Conservation (phyloP, 2,113 vertebrate genomes). For the Psilopsiagon aurifrons region DNA sequence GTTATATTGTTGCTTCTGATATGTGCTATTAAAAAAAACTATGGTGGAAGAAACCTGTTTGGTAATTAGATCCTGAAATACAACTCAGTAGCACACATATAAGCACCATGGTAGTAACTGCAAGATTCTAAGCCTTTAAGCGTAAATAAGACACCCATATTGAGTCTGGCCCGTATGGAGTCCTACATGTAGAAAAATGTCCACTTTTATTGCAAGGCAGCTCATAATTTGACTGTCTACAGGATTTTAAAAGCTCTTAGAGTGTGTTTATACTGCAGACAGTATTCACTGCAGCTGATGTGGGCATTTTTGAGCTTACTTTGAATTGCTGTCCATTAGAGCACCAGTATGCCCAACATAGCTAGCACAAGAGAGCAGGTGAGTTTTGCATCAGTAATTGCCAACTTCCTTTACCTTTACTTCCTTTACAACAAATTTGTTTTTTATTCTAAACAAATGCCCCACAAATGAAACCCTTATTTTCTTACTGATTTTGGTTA, state of each 20-base stretch:
- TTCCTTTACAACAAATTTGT: no score
- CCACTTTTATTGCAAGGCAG: background rate
- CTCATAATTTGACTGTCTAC: background rate
- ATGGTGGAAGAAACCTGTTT: fast-evolving
- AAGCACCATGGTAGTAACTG: background rate
- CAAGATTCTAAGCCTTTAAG: background rate
- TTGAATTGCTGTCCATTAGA: background rate
- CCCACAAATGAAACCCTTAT: fast-evolving
- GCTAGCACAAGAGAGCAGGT: background rate
- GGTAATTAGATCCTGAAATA: background rate
- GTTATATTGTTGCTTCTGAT: background rate
- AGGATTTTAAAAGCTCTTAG: background rate
- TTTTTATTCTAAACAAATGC: background rate
- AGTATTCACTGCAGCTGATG: background rate
- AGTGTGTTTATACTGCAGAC: background rate
- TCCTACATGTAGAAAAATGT: background rate
- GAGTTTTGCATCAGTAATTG: background rate
- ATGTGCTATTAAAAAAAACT: background rate
- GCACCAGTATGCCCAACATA: background rate
- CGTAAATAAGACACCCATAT: background rate
- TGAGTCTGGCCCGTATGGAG: background rate
- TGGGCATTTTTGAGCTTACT: background rate
- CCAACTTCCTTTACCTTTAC: background rate
- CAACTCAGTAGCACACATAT: background rate
- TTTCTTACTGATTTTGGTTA: background rate